Percentiles rank a stretch among this genome's conserved stretches.
phyloP scores from a whole-genome alignment of 1,140 invertebrate species.

The Bicyclus anynana region DNA sequence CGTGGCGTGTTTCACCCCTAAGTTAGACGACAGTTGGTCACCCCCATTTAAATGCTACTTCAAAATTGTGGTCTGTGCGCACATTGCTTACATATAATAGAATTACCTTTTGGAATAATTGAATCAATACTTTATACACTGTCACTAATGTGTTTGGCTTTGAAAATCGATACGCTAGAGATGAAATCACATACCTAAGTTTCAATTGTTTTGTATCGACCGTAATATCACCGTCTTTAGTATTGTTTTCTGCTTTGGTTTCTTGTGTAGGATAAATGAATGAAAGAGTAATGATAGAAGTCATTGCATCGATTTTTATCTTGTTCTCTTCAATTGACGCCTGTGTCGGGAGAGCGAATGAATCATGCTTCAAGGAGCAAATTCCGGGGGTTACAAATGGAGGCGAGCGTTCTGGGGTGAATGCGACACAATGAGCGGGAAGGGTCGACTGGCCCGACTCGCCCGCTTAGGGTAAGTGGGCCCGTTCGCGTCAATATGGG shows the following conservation, averaged over 20 bases:
- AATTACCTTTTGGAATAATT: slow-evolving; percentile 44
- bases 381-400: slow-evolving; percentile 72
- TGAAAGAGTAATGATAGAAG: neutral
- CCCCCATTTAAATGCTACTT: slow-evolving; percentile 70
- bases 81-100: slow-evolving; percentile 51
- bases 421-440: slow-evolving; percentile 67
- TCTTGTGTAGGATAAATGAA: neutral
- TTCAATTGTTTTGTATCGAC: too few species aligned
- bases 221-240: neutral
- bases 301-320: slow-evolving; percentile 37
- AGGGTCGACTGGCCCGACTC: slow-evolving; percentile 53
- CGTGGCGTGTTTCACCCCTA: slow-evolving; percentile 57
- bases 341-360: slow-evolving; percentile 53
- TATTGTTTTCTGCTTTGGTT: neutral
- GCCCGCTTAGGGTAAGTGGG: slow-evolving; percentile 68
- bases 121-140: neutral
- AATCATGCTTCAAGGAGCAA: slow-evolving; percentile 73
- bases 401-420: slow-evolving; percentile 70
- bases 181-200: too few species aligned
- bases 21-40: slow-evolving; percentile 73
- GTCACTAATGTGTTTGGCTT: neutral
- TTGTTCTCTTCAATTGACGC: slow-evolving; percentile 60
- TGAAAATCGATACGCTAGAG: neutral
- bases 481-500: slow-evolving; percentile 66
- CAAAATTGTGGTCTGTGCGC: slow-evolving; percentile 70